Evolutionary conservation across 2,888 invertebrate genomes (phyloP), one percentile per base, ranked within the genome.

Genomic region (Pterostichus niger): DNA sequence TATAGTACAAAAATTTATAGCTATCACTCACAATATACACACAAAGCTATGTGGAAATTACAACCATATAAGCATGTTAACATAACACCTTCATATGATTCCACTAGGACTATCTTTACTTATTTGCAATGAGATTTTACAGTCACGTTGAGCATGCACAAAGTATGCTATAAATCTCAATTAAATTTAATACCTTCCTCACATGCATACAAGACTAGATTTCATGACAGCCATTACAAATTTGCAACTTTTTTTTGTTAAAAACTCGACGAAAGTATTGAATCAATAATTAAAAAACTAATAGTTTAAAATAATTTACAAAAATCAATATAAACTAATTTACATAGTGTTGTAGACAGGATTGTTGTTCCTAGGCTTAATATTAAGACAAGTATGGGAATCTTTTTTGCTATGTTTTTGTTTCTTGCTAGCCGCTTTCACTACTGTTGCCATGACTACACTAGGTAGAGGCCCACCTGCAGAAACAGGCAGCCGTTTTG

Each of bases 271-370:
- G 64, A 35, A 59, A 77, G 44, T 49, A 68, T 52, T 71, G 40
- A 73, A 56, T 88, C 89, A 89, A 88, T 88, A 88, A 89, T 77
- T 49, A 76, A 76, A 77, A 49, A 77, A 40, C 13, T 75, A 75
- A 75, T 31, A 46, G 40, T 75, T 52, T 73, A 73, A 75, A 79
- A 79, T 79, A 59, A 79, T 79, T 78, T 78, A 59, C 59, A 78
- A 56, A 78, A 78, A 35, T 33, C 88, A 89, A 89, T 17, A 54
- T 15, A 49, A 31, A 76, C 17, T 59, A 33, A 79, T 83, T 94
- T 94, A 96, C 96, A 96, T 96, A 89, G 96, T 96, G 92, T 96
- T 96, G 91, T 96, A 96, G 90, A 96, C 95, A 88, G 95, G 93
- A 92, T 96, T 95, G 91, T 95, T 95, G 91, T 94, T 93, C 91